Evolutionary conservation across 2,113 vertebrate genomes (phyloP).

Genomic region (Nannobrachium achirus): DNA sequence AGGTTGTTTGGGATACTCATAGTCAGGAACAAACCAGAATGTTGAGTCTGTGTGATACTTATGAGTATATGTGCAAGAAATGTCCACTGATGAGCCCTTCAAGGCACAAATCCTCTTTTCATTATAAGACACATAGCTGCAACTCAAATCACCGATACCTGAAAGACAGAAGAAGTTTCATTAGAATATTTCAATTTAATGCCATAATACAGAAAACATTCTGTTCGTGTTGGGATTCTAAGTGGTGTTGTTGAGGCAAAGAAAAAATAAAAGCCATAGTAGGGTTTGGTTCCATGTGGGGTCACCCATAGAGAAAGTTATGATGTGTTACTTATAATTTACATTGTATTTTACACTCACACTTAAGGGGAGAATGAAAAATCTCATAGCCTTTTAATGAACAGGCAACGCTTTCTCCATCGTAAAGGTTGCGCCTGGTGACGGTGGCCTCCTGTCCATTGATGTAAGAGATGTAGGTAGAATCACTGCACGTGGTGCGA

Average conservation of each 20-base stretch:
- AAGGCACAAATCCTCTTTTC: not conserved
- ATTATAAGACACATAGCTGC: not conserved
- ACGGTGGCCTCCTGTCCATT: not conserved
- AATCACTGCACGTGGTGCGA: not conserved
- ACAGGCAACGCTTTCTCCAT: not conserved
- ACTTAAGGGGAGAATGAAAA: constrained; percentile 10
- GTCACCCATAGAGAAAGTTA: no score
- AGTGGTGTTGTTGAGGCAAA: no score
- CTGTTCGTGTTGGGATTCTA: no score
- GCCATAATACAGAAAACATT: no score
- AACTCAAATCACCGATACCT: not conserved
- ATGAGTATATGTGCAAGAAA: not conserved
- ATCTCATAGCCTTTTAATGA: constrained; percentile 6
- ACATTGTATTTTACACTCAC: no score
- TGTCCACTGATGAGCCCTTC: constrained; percentile 1
- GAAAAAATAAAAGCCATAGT: no score
- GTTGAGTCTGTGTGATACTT: not conserved
- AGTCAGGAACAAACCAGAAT: not conserved
- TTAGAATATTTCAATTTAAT: no score
- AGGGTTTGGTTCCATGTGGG: no score
- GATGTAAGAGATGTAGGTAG: constrained; percentile 33
- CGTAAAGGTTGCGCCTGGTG: accelerated
- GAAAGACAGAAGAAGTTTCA: no score
- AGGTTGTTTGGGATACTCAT: not conserved
- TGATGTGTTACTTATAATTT: no score